Base-by-base conservation (phyloP, 2,113 vertebrate genomes). In the Paralichthys olivaceus region DNA sequence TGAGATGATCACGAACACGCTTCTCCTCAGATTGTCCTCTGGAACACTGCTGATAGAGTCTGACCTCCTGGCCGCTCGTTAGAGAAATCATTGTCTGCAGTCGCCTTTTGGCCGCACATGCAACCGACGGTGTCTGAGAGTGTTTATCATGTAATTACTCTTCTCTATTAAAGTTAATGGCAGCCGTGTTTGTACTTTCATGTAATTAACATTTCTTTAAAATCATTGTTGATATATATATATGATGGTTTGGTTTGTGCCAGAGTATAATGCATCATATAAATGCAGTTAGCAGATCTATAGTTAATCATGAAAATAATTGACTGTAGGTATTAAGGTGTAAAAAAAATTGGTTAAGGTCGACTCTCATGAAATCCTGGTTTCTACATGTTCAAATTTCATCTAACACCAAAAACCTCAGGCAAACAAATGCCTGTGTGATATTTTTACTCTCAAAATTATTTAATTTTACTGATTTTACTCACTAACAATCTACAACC, bases 41-140 rank as follows among this genome's bases (percentile, higher is more conserved):
- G 84, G 79, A 83, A 84, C 79, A 71, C 28, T 14, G 19, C 77
- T 90, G 90, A 92, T 91, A 49, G 84, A 83, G 73, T 89, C 65
- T 91, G 90, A 91, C 90, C 91, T 87, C 75, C 51, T 72, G 81
- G 75, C 63, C 78, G 76, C 57, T 75, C 72, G 76, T 67, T 73
- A 73, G 67, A 84, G 49, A 9, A 87, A 85, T 89, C 80, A 75
- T 77, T 85, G 62, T 63, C n/a, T 47, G 58, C 69, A 12, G 71
- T 17, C 28, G 62, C 55, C 76, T 81, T 64, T 56, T 69, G 60
- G 64, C 79, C 74, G 55, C 26, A 9, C 22, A 4, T 58, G 56
- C 28, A 57, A 51, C 68, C 19, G 63, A 67, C 45, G 81, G 60
- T 85, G 69, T 75, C 68, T 69, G 58, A 34, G 55, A 87, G 61